These are phyloP conservation scores for Lepisosteus osseus DNA, from an alignment of 2,113 vertebrate genomes.

Conservation along the genomic window DNA sequence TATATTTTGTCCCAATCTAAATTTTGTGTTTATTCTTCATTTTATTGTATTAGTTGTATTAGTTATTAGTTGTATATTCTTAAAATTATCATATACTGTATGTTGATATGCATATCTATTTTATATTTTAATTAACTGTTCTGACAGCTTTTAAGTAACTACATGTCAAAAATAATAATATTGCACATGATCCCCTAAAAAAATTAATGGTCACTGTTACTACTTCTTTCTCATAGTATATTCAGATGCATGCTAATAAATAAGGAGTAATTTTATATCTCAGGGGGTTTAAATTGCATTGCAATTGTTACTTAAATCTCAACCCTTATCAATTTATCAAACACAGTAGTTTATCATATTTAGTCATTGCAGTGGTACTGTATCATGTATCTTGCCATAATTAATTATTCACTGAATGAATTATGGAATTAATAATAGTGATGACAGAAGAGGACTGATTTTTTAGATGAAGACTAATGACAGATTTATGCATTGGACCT, in stretches of 20 bases:
- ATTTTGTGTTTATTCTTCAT: too few relatives aligned
- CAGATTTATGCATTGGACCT: slow-evolving; percentile 78
- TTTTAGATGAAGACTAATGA: slow-evolving; percentile 91
- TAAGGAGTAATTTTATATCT: slow-evolving; percentile 35
- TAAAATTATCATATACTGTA: too few relatives aligned
- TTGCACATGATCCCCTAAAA: too few relatives aligned
- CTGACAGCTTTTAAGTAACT: too few relatives aligned
- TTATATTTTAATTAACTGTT: too few relatives aligned
- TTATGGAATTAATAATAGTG: slow-evolving; percentile 81
- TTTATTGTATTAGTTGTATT: too few relatives aligned
- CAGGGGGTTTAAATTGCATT: slow-evolving; percentile 25
- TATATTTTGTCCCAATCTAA: too few relatives aligned
- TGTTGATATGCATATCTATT: too few relatives aligned
- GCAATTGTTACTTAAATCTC: slow-evolving; percentile 51
- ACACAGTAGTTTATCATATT: slow-evolving; percentile 87
- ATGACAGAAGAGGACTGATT: slow-evolving; percentile 73
- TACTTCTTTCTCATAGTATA: too few relatives aligned
- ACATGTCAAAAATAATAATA: too few relatives aligned
- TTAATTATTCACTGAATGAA: slow-evolving; percentile 91
- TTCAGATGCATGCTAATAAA: slow-evolving; percentile 29
- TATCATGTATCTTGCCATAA: slow-evolving; percentile 84
- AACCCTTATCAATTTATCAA: slow-evolving; percentile 68
- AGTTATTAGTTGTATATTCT: too few relatives aligned
- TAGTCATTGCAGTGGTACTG: slow-evolving; percentile 71
- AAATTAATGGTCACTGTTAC: too few relatives aligned